These are phyloP conservation scores for Gymnorhina tibicen DNA, from an alignment of 2,113 vertebrate species.

Conservation along the genomic window DNA sequence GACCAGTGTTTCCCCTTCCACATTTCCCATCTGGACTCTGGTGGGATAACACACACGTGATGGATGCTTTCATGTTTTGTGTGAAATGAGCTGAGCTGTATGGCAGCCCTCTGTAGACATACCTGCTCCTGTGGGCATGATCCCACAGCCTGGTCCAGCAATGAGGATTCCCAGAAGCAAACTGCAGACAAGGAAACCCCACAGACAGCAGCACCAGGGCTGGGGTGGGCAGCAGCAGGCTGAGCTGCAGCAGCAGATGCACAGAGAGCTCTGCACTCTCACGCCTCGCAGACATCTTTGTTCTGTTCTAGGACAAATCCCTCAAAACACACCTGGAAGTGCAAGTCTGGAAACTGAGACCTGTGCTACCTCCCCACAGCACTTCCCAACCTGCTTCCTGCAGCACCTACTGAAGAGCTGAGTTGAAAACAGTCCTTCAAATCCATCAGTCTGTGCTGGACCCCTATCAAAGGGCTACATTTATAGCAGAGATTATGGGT, in stretches of 20 bases:
- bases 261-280: not conserved
- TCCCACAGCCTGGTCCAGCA: not conserved
- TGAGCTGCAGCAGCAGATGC: fast-evolving
- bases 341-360: not conserved
- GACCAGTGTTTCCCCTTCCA: not conserved
- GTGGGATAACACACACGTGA: fast-evolving
- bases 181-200: not conserved
- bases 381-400: not conserved
- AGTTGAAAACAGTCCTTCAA: not conserved
- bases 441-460: not conserved
- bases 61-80: fast-evolving
- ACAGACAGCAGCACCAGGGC: fast-evolving
- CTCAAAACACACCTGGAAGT: not conserved
- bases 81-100: not conserved
- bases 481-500: not conserved
- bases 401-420: fast-evolving
- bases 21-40: not conserved
- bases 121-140: not conserved
- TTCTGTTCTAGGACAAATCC: not conserved
- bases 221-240: not conserved
- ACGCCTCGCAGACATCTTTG: fast-evolving
- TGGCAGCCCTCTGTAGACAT: not conserved
- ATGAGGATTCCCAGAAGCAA: not conserved
- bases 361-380: fast-evolving
- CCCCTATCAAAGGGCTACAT: fast-evolving